Conservation (phyloP, 2,888 invertebrate species). For the Chrysina gloriosa region DNA sequence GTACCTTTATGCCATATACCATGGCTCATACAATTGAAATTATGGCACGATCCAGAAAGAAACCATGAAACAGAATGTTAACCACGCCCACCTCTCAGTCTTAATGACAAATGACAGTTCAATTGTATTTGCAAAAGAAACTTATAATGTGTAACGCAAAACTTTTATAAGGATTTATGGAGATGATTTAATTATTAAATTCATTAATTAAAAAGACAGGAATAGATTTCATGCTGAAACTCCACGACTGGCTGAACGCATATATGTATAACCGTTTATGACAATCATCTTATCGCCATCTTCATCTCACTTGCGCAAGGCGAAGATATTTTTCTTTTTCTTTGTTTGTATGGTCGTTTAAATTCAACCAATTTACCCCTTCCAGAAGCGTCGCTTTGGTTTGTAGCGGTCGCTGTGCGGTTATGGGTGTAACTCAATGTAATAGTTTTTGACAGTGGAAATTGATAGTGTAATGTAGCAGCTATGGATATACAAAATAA, state of each 20-base stretch:
- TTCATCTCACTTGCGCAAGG: conserved; percentile 24
- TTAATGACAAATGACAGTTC: too few species aligned
- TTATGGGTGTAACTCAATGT: conserved; percentile 51
- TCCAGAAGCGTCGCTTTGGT: conserved; percentile 19
- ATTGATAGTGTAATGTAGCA: conserved; percentile 44
- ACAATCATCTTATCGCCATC: conserved; percentile 8
- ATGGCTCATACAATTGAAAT: too few species aligned
- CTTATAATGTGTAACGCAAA: too few species aligned
- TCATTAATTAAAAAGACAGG: not conserved
- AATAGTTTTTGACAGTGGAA: conserved; percentile 28
- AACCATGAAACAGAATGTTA: too few species aligned
- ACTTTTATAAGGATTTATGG: too few species aligned
- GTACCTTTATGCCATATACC: too few species aligned
- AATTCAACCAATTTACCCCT: conserved; percentile 23
- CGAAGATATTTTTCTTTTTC: conserved; percentile 14
- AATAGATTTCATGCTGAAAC: not conserved
- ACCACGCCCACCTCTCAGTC: too few species aligned
- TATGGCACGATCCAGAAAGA: too few species aligned
- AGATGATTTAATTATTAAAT: too few species aligned
- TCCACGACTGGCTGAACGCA: not conserved
- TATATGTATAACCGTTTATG: not conserved
- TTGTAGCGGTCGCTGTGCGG: not conserved
- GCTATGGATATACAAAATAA: conserved; percentile 49
- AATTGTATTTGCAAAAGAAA: too few species aligned
- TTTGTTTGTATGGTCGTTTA: conserved; percentile 27